These are phyloP conservation scores for Choloepus didactylus DNA, from an alignment of 2,797 vertebrate species.

Conservation along the genomic window DNA sequence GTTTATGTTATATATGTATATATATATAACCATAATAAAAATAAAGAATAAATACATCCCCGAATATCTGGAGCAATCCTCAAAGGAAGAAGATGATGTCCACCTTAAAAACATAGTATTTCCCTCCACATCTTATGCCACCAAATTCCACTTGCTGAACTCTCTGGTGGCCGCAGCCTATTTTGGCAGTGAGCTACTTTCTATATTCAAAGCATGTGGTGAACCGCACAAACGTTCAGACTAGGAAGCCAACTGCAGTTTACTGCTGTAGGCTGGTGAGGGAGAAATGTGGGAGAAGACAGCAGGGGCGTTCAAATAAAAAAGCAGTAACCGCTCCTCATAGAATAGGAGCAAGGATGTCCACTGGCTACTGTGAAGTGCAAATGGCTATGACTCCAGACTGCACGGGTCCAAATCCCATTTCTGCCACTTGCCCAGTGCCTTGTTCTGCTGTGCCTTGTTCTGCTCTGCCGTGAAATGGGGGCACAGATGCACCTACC, in stretches of 20 bases:
- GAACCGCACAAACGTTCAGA: constrained; percentile 46
- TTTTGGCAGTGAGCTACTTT: background rate
- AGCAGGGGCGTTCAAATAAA: background rate
- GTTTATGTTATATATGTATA: too few relatives aligned
- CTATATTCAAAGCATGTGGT: constrained; percentile 66
- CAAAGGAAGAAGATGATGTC: background rate
- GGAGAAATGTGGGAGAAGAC: background rate
- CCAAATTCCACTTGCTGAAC: background rate
- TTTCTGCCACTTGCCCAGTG: background rate
- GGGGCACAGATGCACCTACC: too few relatives aligned
- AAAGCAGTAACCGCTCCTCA: background rate
- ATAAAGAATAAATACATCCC: background rate
- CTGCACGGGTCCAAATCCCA: background rate
- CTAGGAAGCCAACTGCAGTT: constrained; percentile 12
- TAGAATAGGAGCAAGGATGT: background rate
- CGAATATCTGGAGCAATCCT: background rate
- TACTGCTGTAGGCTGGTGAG: background rate
- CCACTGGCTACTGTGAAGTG: accelerated
- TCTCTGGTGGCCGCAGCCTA: background rate
- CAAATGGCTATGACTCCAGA: background rate
- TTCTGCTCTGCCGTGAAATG: background rate
- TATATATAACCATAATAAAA: too few relatives aligned
- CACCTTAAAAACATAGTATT: background rate
- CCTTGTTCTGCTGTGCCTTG: background rate
- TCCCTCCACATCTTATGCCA: background rate